Base-by-base conservation (phyloP, 2,113 vertebrate genomes). In the Abramis brama region DNA sequence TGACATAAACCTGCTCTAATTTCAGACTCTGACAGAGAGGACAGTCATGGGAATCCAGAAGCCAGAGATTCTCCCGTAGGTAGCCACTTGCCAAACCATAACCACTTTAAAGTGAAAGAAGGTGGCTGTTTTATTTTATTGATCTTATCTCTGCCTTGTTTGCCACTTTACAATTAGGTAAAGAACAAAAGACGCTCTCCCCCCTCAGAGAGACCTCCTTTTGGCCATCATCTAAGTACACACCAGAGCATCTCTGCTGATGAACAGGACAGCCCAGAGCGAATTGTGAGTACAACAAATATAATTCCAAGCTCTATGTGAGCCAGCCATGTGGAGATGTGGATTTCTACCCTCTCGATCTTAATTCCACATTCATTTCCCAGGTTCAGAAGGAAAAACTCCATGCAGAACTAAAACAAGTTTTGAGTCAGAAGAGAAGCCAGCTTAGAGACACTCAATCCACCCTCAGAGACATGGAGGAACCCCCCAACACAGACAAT, bases 301-400 rank as follows among this genome's bases (percentile, higher is more conserved):
- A 6, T 33, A 10, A 52, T 13, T 59, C 7, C 2, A 75, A 81
- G 68, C n/a, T 64, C 15, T 15, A 15, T 77, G 25, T 33, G 45
- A 30, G 13, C 30, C 66, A 36, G 7, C 15, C 30, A 50, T 76
- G 45, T 76, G 45, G n/a, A 77, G 70, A 43, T 43, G 10, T 73
- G 36, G 4, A 36, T 57, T 12, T 19, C 2, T 60, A 19, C 19
- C 45, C 17, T 50, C 50, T 52, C 17, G 11, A 21, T 33, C 25
- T 43, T 82, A 12, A 25, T 59, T 8, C 43, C 47, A 39, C 15
- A 21, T 77, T 52, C 85, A 64, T 25, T 66, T 85, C 82, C 4
- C 85, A 97, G 96, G 95, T 94, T 80, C 96, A 96, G 92, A 95
- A 96, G 90, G 95, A 96, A 92, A 95, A 95, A 90, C 96, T 97